These are phyloP conservation scores for Gila orcuttii DNA, from an alignment of 2,113 vertebrate species.

Conservation along the genomic window DNA sequence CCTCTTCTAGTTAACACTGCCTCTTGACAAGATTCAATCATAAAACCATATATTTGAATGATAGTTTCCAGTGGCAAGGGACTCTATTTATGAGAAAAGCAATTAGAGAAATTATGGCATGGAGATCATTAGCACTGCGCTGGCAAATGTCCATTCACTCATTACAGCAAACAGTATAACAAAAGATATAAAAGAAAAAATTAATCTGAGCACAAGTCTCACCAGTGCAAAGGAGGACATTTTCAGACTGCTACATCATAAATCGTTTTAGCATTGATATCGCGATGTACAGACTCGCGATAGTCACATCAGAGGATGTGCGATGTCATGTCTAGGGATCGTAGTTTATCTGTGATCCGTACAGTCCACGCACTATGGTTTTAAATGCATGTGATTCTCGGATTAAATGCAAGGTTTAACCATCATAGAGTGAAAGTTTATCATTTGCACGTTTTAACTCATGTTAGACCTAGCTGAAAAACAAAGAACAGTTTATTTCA, in stretches of 20 bases:
- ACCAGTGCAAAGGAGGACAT: conserved; percentile 6
- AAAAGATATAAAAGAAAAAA: conserved; percentile 24
- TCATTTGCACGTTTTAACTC: too few species aligned
- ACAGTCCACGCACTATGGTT: too few species aligned
- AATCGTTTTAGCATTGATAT: too few species aligned
- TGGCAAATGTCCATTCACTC: conserved; percentile 48
- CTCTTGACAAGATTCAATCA: conserved; percentile 49
- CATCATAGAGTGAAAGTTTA: too few species aligned
- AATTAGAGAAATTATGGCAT: conserved; percentile 49
- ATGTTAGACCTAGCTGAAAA: too few species aligned
- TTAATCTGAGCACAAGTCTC: conserved; percentile 36
- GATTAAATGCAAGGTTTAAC: too few species aligned
- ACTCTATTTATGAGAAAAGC: conserved; percentile 39
- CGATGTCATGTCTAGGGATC: too few species aligned
- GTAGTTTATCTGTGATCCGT: too few species aligned
- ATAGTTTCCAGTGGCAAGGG: conserved; percentile 37
- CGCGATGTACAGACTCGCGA: too few species aligned
- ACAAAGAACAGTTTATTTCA: too few species aligned
- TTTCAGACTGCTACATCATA: background rate
- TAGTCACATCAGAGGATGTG: too few species aligned
- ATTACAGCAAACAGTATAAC: conserved; percentile 43
- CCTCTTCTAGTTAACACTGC: conserved; percentile 42
- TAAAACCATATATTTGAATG: conserved; percentile 52
- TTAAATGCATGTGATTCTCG: too few species aligned
- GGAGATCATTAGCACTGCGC: conserved; percentile 50